Evolutionary conservation across 1,140 invertebrate genomes (phyloP).

Genomic region (Apis florea): DNA sequence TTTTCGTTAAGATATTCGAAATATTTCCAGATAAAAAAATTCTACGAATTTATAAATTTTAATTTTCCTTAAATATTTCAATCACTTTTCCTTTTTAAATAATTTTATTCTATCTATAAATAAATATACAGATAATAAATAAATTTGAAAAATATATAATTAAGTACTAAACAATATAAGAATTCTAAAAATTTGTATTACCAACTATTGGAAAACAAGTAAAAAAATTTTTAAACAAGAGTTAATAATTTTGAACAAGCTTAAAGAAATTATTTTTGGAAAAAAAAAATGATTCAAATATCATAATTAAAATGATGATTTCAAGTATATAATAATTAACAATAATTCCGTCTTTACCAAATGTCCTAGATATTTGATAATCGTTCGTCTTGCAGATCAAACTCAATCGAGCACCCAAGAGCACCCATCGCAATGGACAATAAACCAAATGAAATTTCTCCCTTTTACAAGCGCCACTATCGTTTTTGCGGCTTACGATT

Average conservation of each 20-base stretch:
- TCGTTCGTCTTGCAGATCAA: neutral
- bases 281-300: too few relatives aligned
- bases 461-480: neutral
- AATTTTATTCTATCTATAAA: neutral
- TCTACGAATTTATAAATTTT: neutral
- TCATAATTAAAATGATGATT: too few relatives aligned
- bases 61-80: neutral
- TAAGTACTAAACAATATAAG: neutral
- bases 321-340: neutral
- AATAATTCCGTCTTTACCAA: too few relatives aligned
- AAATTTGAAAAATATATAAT: neutral
- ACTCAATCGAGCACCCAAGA: neutral
- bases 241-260: neutral
- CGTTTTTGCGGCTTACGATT: neutral
- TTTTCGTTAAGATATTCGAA: neutral
- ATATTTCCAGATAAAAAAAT: neutral
- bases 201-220: neutral
- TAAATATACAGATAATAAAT: neutral
- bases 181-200: neutral
- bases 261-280: neutral
- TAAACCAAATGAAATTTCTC: slow-evolving; percentile 14
- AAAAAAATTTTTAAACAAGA: neutral
- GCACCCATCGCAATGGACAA: neutral
- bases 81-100: neutral
- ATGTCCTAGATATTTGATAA: neutral